phyloP scores from a whole-genome alignment of 2,113 vertebrate species.

The Centropus unirufus region DNA sequence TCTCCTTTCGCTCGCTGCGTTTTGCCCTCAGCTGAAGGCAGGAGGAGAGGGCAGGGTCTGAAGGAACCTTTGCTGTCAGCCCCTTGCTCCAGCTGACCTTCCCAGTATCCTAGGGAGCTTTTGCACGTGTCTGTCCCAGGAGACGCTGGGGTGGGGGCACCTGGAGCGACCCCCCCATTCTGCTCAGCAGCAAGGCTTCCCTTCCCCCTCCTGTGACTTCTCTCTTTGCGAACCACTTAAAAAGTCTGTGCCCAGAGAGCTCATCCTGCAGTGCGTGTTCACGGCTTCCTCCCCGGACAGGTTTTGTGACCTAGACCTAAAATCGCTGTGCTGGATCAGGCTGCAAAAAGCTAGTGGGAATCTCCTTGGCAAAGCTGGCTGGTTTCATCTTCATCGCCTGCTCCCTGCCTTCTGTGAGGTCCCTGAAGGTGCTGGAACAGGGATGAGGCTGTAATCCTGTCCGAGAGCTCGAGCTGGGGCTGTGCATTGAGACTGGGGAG shows the following conservation, averaged over 20 bases:
- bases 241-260: not conserved
- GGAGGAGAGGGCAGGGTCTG: no score
- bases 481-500: not conserved
- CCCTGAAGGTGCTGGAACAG: not conserved
- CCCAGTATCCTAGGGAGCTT: not conserved
- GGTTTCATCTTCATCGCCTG: not conserved
- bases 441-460: not conserved
- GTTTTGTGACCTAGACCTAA: not conserved
- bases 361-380: not conserved
- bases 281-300: not conserved
- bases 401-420: not conserved
- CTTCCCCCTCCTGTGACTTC: not conserved
- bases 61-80: no score
- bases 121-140: no score
- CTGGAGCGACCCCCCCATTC: not conserved
- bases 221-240: not conserved
- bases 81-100: not conserved
- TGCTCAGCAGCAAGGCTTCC: not conserved
- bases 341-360: not conserved
- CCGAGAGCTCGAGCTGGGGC: fast-evolving
- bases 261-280: not conserved
- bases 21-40: no score
- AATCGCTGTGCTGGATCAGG: not conserved
- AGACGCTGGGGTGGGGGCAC: no score
- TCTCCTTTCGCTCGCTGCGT: no score